Evolutionary conservation across 2,888 invertebrate species (phyloP), one percentile per base, ranked within the genome.

Genomic region (Parnassius mnemosyne): DNA sequence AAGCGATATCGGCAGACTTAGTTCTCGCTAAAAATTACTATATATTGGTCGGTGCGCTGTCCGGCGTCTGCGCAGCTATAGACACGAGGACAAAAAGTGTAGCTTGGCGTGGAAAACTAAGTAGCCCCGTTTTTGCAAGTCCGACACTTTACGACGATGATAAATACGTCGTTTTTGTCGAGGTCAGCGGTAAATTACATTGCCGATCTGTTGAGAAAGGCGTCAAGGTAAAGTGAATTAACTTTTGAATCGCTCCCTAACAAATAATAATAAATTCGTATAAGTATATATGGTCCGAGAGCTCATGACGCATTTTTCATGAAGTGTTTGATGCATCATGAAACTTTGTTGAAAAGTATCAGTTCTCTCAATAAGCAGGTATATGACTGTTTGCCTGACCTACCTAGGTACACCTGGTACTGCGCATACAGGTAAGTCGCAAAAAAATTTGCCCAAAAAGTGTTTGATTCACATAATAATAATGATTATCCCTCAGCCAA

Each of bases 71-170:
- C 68, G 85, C 90, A 1, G 89, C 93, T 63, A 66, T 95, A 10
- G 80, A 91, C 61, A 83, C 92, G 68, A 76, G 83, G 53, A 89
- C 92, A 64, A 75, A 80, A 49, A 81, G 79, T 11, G 94, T 96
- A 0, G 74, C 76, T 43, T 96, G 96, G 96, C 89, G 84, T 25
- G 85, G 87, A 52, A 80, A 92, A 61, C 81, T 94, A 3, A 77
- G 77, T 60, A 93, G 93, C 72, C 94, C 96, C 0, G 83, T 96
- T 34, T 95, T 96, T 79, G 93, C 94, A 0, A 92, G 93, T 10
- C 94, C 95, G 0, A 85, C 89, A 34, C 75, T 94, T 0, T 87
- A 94, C 52, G 87, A 93, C 54, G 82, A 83, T 52, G 93, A 93
- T 66, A 88, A 92, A 50, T 88, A 90, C 63, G 87, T 93, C 34